These are phyloP conservation scores for Drosophila biarmipes DNA, from an alignment of 1,140 invertebrate species.

Conservation along the genomic window DNA sequence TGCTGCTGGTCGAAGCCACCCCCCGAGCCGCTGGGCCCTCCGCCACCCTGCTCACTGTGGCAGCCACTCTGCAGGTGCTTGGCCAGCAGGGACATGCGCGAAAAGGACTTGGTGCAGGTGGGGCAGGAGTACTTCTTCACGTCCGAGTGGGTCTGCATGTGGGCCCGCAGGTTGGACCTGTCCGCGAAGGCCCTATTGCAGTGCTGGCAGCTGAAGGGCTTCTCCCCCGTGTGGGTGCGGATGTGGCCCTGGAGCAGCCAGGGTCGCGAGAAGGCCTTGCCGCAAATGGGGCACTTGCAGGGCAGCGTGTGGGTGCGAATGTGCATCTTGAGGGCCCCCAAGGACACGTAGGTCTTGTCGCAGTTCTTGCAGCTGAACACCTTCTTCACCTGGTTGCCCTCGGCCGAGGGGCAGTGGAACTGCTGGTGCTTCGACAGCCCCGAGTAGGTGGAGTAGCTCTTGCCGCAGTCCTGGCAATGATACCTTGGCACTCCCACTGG, in stretches of 20 bases:
- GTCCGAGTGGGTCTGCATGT: conserved; percentile 98
- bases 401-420: conserved; percentile 95
- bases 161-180: conserved; percentile 97
- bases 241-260: conserved; percentile 98
- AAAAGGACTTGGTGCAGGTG: conserved; percentile 97
- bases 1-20: conserved; percentile 68
- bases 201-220: conserved; percentile 97
- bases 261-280: conserved; percentile 98
- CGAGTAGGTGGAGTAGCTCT: conserved; percentile 98
- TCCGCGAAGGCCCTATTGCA: conserved; percentile 98
- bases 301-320: conserved; percentile 98
- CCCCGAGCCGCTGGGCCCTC: background rate
- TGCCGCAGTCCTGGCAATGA: conserved; percentile 96
- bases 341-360: conserved; percentile 96
- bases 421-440: conserved; percentile 98
- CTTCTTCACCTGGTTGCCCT: conserved; percentile 93
- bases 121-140: conserved; percentile 98
- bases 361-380: conserved; percentile 98
- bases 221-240: conserved; percentile 97
- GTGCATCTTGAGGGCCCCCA: conserved; percentile 99
- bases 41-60: conserved; percentile 63
- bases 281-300: conserved; percentile 98
- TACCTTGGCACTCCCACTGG: conserved; percentile 87
- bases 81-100: conserved; percentile 96
- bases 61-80: conserved; percentile 97